Evolutionary conservation across 2,113 vertebrate genomes (phyloP).

Genomic region (Pygoscelis antarcticus): DNA sequence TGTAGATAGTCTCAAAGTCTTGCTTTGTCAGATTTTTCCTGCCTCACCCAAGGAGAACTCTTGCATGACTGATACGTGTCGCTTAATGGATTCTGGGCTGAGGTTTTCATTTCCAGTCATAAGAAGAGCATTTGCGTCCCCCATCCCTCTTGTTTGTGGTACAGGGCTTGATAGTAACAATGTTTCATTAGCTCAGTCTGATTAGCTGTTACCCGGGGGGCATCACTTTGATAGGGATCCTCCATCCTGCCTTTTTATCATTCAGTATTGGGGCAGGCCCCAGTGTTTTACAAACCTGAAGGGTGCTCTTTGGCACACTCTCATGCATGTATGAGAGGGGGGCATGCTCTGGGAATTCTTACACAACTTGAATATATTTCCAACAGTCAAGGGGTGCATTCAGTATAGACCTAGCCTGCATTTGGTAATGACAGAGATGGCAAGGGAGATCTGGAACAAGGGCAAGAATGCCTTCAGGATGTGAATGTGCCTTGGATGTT

Average conservation of each 20-base stretch:
- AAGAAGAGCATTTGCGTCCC: not conserved
- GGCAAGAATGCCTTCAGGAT: not conserved
- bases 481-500: not conserved
- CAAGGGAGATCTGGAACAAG: not conserved
- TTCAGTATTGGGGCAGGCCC: not conserved
- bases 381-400: not conserved
- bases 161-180: not conserved
- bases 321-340: rapidly evolving
- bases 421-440: not conserved
- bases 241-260: not conserved
- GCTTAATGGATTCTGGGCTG: not conserved
- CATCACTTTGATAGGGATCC: not conserved
- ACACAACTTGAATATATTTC: not conserved
- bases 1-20: not conserved
- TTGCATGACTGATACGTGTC: not conserved
- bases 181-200: not conserved
- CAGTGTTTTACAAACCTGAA: not conserved
- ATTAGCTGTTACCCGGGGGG: not conserved
- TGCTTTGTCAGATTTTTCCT: not conserved
- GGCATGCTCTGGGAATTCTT: not conserved
- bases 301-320: not conserved
- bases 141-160: not conserved
- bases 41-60: not conserved
- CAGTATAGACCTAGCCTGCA: not conserved
- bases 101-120: not conserved